These are phyloP conservation scores for Nipponia nippon DNA, from an alignment of 2,113 vertebrate genomes.

Conservation along the genomic window DNA sequence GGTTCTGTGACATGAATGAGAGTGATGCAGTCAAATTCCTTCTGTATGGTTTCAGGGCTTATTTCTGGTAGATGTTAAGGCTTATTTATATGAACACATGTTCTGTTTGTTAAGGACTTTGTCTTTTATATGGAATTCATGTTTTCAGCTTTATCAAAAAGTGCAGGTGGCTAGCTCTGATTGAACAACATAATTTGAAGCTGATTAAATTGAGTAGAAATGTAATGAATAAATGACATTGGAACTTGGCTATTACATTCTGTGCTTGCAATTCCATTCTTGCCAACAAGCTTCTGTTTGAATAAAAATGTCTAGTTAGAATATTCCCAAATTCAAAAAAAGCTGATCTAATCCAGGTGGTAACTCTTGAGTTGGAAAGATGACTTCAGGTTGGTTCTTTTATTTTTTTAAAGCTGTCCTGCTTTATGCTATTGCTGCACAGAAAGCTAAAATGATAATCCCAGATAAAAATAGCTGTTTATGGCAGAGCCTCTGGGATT, in stretches of 20 bases:
- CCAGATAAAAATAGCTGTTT: background rate
- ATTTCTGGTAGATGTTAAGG: background rate
- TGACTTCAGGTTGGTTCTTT: background rate
- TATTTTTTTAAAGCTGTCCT: background rate
- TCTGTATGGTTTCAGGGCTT: background rate
- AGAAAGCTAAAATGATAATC: background rate
- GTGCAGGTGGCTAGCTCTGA: background rate
- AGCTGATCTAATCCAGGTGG: background rate
- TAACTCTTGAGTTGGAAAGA: background rate
- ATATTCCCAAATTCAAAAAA: background rate
- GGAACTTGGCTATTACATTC: background rate
- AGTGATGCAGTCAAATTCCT: background rate
- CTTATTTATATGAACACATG: background rate
- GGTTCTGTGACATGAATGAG: background rate
- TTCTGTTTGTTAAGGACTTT: background rate
- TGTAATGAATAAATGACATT: background rate
- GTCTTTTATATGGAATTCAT: background rate
- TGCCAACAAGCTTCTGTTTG: background rate
- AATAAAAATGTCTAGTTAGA: background rate
- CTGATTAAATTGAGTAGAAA: conserved; percentile 3
- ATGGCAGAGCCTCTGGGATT: background rate
- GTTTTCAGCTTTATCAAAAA: conserved; percentile 8
- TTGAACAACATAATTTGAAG: background rate
- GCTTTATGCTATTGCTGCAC: background rate
- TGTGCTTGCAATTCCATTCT: background rate